Evolutionary conservation across 2,888 invertebrate genomes (phyloP).

Genomic region (Cancer borealis): DNA sequence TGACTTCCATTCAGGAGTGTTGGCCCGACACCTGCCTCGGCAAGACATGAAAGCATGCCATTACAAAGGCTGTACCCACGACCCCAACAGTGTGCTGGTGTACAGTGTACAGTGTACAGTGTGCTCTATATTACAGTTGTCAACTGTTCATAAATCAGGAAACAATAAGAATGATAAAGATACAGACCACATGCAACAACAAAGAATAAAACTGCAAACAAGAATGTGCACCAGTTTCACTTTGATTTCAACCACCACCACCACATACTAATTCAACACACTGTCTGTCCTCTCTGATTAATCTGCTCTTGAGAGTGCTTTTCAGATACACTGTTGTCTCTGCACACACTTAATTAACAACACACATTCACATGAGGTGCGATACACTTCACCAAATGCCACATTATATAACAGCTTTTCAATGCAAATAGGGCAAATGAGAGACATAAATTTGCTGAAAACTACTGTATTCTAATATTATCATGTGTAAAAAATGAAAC

Average conservation of each 20-base stretch:
- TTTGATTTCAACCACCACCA: background rate
- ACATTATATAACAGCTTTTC: background rate
- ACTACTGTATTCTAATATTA: background rate
- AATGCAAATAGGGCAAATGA: background rate
- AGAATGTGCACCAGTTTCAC: background rate
- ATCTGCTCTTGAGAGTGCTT: background rate
- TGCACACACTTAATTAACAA: background rate
- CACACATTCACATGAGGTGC: background rate
- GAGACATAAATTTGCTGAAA: conserved; percentile 1
- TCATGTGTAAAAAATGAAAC: conserved; percentile 3
- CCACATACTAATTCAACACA: conserved; percentile 4
- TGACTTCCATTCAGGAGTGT: too few relatives aligned
- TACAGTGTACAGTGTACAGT: too few relatives aligned
- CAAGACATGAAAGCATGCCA: too few relatives aligned
- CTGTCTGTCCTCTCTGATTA: background rate
- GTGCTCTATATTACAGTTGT: background rate
- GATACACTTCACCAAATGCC: background rate
- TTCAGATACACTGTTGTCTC: background rate
- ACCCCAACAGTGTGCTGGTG: too few relatives aligned
- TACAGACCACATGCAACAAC: background rate
- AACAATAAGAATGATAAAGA: background rate
- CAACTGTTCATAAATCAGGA: background rate
- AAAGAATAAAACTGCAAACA: background rate
- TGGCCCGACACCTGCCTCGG: too few relatives aligned
- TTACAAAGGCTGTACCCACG: too few relatives aligned